A percentile compares a stretch with the other conserved stretches of the same genome.
Evolutionary conservation across 2,797 vertebrate genomes (phyloP).

Genomic region (Cyprinodon diabolis): DNA sequence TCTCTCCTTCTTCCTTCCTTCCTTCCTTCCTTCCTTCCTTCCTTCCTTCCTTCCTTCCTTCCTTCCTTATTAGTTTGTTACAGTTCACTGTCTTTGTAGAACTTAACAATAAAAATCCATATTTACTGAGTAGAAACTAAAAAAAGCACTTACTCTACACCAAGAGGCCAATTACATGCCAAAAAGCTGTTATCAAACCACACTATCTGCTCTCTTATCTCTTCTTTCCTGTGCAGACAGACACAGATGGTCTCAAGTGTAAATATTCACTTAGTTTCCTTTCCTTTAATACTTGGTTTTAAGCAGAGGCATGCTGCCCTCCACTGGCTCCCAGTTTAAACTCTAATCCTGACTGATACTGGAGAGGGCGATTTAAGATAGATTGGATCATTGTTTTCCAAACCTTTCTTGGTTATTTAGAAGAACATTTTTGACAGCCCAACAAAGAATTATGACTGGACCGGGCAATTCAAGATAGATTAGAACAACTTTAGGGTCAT

Average conservation of each 20-base stretch:
- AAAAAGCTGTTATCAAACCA: background rate
- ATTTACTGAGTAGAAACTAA: background rate
- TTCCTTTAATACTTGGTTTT: background rate
- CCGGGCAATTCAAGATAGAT: no score
- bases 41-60: background rate
- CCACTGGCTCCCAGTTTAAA: background rate
- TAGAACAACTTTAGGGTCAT: background rate
- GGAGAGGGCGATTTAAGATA: background rate
- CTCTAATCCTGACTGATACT: background rate
- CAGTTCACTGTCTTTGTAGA: background rate
- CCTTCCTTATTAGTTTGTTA: background rate
- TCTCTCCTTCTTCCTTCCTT: background rate
- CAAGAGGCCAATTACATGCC: background rate
- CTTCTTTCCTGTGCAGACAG: background rate
- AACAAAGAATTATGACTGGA: no score
- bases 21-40: background rate
- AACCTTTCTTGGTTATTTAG: no score
- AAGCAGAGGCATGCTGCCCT: background rate
- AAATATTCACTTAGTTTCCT: conserved; percentile 1
- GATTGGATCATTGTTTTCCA: no score
- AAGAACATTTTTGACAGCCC: no score
- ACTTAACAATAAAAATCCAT: background rate
- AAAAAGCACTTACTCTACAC: background rate
- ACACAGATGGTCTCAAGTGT: background rate
- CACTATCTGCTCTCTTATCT: background rate